Evolutionary conservation across 2,113 vertebrate species (phyloP).

Genomic region (Aptenodytes forsteri): DNA sequence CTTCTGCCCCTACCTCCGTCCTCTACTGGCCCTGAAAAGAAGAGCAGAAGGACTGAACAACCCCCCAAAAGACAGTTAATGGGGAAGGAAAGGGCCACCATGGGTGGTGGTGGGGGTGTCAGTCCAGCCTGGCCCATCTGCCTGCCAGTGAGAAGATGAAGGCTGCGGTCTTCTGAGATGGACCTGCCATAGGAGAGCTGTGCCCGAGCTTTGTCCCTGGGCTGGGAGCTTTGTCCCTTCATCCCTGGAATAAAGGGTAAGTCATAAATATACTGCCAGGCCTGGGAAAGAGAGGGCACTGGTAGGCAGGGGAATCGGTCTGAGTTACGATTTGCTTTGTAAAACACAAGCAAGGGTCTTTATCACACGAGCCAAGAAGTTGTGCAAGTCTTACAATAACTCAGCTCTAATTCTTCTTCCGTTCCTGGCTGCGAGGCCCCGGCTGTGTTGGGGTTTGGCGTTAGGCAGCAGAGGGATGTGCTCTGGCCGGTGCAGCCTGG

Average conservation of each 20-base stretch:
- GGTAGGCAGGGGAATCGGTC: neutral
- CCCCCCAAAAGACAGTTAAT: neutral
- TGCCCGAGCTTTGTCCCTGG: neutral
- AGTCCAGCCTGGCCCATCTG: neutral
- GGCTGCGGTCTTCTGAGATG: neutral
- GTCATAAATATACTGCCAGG: neutral
- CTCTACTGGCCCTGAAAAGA: neutral
- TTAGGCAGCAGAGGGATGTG: neutral
- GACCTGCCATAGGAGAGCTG: neutral
- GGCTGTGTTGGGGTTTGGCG: accelerated
- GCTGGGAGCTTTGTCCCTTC: neutral
- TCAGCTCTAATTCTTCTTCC: neutral
- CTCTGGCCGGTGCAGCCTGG: neutral
- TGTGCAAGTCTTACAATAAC: neutral
- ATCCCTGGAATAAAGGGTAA: neutral
- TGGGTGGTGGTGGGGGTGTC: neutral
- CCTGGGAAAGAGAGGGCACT: neutral
- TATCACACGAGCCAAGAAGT: neutral
- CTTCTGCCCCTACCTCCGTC: neutral
- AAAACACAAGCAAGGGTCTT: neutral
- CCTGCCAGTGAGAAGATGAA: neutral
- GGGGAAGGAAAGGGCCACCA: neutral
- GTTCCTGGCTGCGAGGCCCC: neutral
- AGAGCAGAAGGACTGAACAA: neutral
- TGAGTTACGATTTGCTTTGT: neutral